phyloP scores from a whole-genome alignment of 2,797 vertebrate genomes.

The Chanos chanos region DNA sequence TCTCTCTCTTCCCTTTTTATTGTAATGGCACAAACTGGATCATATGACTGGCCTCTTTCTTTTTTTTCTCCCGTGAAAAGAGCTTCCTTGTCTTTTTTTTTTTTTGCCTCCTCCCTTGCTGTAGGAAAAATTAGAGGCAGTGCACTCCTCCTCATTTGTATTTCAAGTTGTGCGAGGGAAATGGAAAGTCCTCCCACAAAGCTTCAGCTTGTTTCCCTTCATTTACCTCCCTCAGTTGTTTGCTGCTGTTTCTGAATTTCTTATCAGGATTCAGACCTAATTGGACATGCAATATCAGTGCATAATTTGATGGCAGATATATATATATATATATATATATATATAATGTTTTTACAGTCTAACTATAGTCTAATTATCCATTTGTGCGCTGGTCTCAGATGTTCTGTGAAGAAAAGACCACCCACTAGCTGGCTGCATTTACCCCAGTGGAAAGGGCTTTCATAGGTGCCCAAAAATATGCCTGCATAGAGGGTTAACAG shows the following conservation, averaged over 20 bases:
- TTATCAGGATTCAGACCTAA: slow-evolving; percentile 1
- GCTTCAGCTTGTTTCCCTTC: slow-evolving; percentile 11
- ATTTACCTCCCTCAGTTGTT: slow-evolving; percentile 6
- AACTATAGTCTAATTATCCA: slow-evolving; percentile 46
- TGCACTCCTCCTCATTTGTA: neutral
- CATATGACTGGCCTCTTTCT: slow-evolving; percentile 14
- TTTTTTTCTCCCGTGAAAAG: slow-evolving; percentile 1
- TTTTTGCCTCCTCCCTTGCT: neutral
- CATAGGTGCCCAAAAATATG: slow-evolving; percentile 16
- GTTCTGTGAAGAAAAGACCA: slow-evolving; percentile 32
- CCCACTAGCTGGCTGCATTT: neutral
- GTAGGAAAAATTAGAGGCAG: neutral
- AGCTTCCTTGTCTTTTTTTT: neutral
- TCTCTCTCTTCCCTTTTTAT: neutral
- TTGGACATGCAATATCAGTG: slow-evolving; percentile 33
- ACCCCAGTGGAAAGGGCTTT: slow-evolving; percentile 3
- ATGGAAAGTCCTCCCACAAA: neutral
- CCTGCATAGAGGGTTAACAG: neutral
- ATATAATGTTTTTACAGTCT: slow-evolving; percentile 47
- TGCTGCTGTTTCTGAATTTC: neutral
- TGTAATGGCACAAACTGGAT: neutral
- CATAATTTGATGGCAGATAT: slow-evolving; percentile 37
- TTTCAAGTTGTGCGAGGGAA: neutral
- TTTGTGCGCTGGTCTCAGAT: slow-evolving; percentile 30
- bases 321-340: slow-evolving; percentile 40